Base-by-base conservation (phyloP, 2,888 invertebrate species). In the Seira ritae region DNA sequence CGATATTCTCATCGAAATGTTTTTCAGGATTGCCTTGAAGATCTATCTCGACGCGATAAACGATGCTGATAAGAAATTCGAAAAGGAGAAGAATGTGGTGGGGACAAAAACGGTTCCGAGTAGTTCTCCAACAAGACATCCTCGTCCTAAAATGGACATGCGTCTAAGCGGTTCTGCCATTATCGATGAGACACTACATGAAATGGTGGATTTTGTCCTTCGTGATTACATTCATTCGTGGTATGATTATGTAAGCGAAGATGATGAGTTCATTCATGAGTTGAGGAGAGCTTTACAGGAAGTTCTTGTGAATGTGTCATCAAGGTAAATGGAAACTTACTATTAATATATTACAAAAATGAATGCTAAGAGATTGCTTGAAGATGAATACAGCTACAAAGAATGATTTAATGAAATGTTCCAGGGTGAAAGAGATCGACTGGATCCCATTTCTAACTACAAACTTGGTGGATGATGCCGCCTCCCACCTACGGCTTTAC, bases 391-490 rank as follows among this genome's bases (percentile, higher is more conserved):
- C 42, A 42, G 42, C 42, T 42, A 42, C 12, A 6, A 37, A 42
- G 23, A 8, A 0, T 55, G 55, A 22, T 50, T 71, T 46, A 4
- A 2, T 69, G 17, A 1, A 42, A 70, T 31, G 17, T 79, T 85
- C 12, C 83, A 92, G 92, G 86, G 91, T 96, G 67, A 96, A 96
- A 92, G 94, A 95, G 90, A 95, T 97, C 15, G 96, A 98, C 91
- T 97, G 97, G 96, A 95, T 96, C 89, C 95, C 96, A 50, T 95
- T 96, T 89, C 92, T 97, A 83, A 97, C 97, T 20, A 96, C 96
- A 42, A 93, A 94, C 85, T 92, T 97, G 83, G 96, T 98, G 0
- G 97, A 98, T 91, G 97, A 97, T 91, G 94, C 96, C 86, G 97
- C 97, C 0, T 95, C 95, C 24, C 98, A 98, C 91, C 93, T 98